Evolutionary conservation across 2,113 vertebrate species (phyloP).

Genomic region (Seriola dumerili): DNA sequence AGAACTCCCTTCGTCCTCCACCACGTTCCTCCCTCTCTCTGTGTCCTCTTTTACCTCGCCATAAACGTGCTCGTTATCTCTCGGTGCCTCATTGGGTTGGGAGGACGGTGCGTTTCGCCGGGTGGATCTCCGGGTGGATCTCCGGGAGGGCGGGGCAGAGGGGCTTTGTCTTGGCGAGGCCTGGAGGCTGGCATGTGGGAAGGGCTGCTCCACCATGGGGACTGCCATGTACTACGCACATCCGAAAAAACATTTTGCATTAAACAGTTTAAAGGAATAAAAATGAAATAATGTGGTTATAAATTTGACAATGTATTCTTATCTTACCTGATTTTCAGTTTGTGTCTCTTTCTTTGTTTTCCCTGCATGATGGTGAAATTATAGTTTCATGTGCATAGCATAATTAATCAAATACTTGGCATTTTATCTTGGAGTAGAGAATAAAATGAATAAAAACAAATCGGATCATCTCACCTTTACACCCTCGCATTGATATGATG

Average conservation of each 20-base stretch:
- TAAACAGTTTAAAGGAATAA: background rate
- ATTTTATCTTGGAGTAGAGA: background rate
- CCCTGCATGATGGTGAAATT: slow-evolving; percentile 33
- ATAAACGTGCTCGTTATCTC: background rate
- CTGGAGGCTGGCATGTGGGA: background rate
- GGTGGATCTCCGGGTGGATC: slow-evolving; percentile 23
- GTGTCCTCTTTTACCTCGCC: background rate
- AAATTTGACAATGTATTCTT: background rate
- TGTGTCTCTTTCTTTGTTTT: slow-evolving; percentile 25
- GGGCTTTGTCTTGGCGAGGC: slow-evolving; percentile 37
- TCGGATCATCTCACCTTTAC: slow-evolving; percentile 53
- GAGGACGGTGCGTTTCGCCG: slow-evolving; percentile 5
- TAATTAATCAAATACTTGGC: too few species aligned
- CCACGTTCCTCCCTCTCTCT: background rate
- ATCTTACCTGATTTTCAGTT: slow-evolving; percentile 70
- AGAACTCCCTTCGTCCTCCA: background rate
- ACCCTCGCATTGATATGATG: slow-evolving; percentile 52
- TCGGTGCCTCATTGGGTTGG: background rate
- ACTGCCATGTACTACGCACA: slow-evolving; percentile 58
- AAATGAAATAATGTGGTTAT: background rate
- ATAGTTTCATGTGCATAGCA: too few species aligned
- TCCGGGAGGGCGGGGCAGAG: background rate
- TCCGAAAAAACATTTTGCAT: background rate
- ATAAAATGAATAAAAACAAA: background rate
- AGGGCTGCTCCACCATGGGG: slow-evolving; percentile 35